Percentiles rank a stretch among this genome's conserved stretches.
These are phyloP conservation scores for Hoplias malabaricus DNA, from an alignment of 2,113 vertebrate species.

Conservation along the genomic window DNA sequence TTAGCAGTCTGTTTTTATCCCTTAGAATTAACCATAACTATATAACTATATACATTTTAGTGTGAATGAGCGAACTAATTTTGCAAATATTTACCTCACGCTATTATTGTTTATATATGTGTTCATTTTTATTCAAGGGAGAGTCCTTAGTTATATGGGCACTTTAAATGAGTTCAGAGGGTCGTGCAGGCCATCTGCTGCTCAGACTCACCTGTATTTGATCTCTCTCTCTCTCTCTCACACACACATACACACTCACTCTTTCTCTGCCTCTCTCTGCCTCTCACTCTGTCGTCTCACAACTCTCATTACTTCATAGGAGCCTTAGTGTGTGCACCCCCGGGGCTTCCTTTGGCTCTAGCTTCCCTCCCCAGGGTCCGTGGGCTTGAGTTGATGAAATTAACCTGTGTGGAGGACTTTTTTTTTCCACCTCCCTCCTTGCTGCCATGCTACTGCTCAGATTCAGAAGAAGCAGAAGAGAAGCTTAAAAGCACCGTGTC, in stretches of 20 bases:
- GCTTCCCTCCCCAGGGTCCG: conserved; percentile 63
- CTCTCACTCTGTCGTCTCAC: conserved; percentile 36
- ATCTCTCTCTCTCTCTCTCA: conserved; percentile 39
- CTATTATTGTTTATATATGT: too few species aligned
- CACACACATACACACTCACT: too few species aligned
- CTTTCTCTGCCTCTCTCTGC: conserved; percentile 1
- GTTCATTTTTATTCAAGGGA: too few species aligned
- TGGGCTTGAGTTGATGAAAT: conserved; percentile 75
- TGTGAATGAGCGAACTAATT: too few species aligned
- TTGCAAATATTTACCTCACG: too few species aligned
- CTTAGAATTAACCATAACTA: neutral
- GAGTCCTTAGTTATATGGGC: neutral
- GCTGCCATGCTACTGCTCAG: conserved; percentile 60
- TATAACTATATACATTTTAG: too few species aligned
- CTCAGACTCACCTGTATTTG: conserved; percentile 52
- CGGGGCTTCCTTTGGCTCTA: conserved; percentile 59
- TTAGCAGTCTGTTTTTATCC: neutral
- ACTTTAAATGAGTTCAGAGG: conserved; percentile 37
- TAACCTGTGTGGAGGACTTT: conserved; percentile 61
- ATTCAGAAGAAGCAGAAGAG: conserved; percentile 63
- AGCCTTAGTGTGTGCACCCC: conserved; percentile 48
- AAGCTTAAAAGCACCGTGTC: conserved; percentile 70
- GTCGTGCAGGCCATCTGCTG: conserved; percentile 59
- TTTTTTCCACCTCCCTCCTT: conserved; percentile 59
- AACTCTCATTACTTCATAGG: conserved; percentile 70